Conservation (phyloP, 2,888 invertebrate genomes). For the Sympetrum striolatum region DNA sequence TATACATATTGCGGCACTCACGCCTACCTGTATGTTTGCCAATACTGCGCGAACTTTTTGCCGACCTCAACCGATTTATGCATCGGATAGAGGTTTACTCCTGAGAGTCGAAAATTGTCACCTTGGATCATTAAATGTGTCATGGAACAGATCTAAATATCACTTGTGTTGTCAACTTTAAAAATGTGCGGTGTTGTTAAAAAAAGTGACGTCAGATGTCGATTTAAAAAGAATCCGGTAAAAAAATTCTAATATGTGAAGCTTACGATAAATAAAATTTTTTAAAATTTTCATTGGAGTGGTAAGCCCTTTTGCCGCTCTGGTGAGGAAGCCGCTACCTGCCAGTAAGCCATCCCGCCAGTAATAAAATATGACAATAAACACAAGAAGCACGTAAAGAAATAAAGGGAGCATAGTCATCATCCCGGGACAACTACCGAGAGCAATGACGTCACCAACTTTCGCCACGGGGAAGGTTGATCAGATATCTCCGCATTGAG, state of each 20-base stretch:
- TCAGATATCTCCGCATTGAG: too few relatives aligned
- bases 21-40: too few relatives aligned
- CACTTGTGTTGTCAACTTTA: background rate
- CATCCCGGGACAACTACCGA: too few relatives aligned
- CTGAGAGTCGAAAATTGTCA: too few relatives aligned
- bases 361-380: background rate
- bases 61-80: background rate
- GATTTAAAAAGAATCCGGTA: background rate
- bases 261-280: slow-evolving; percentile 5
- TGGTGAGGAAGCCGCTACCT: slow-evolving; percentile 31
- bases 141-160: background rate
- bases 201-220: background rate
- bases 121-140: background rate
- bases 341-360: slow-evolving; percentile 38
- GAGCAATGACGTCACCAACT: too few relatives aligned
- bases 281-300: background rate
- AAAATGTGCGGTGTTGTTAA: background rate
- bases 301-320: background rate
- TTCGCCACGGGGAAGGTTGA: too few relatives aligned
- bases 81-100: background rate
- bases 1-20: too few relatives aligned
- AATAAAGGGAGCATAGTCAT: too few relatives aligned
- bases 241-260: background rate
- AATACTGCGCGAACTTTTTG: background rate
- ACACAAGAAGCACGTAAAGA: background rate